Conservation (phyloP, 2,888 invertebrate genomes). For the Sphaerophoria rueppellii region DNA sequence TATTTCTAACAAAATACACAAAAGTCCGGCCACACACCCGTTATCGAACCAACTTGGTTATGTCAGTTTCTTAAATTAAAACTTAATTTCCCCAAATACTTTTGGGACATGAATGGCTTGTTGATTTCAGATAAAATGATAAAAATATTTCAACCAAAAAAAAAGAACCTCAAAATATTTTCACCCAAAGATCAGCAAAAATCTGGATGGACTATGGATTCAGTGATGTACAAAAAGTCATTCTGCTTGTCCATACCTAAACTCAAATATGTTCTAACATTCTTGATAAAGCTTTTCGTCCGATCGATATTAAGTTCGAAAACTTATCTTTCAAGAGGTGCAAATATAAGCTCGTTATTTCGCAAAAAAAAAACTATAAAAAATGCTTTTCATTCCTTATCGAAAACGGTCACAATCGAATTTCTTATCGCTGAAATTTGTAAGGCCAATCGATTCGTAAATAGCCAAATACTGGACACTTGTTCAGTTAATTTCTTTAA, state of each 20-base stretch:
- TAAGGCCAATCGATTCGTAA: constrained; percentile 53
- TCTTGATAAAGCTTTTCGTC: constrained; percentile 10
- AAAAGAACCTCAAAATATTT: constrained; percentile 29
- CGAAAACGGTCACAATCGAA: constrained; percentile 19
- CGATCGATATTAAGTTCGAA: constrained; percentile 1
- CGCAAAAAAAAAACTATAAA: constrained; percentile 48
- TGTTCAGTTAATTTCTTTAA: constrained; percentile 30
- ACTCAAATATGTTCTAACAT: not conserved
- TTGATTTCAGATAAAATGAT: not conserved
- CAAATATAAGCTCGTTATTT: constrained; percentile 49
- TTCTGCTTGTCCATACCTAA: no score
- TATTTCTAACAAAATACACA: not conserved
- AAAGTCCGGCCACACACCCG: not conserved
- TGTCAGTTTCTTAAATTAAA: constrained; percentile 16
- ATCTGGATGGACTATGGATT: constrained; percentile 16
- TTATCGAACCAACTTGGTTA: not conserved
- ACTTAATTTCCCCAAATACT: not conserved
- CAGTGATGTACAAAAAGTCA: not conserved
- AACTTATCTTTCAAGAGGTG: constrained; percentile 45
- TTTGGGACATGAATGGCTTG: constrained; percentile 7
- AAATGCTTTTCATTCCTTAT: constrained; percentile 1
- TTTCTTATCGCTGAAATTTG: constrained; percentile 47
- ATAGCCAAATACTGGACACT: constrained; percentile 52
- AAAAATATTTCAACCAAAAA: not conserved
- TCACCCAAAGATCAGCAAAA: not conserved